Conservation (phyloP, 1,140 invertebrate genomes). For the Pseudomyrmex flavicornis region DNA sequence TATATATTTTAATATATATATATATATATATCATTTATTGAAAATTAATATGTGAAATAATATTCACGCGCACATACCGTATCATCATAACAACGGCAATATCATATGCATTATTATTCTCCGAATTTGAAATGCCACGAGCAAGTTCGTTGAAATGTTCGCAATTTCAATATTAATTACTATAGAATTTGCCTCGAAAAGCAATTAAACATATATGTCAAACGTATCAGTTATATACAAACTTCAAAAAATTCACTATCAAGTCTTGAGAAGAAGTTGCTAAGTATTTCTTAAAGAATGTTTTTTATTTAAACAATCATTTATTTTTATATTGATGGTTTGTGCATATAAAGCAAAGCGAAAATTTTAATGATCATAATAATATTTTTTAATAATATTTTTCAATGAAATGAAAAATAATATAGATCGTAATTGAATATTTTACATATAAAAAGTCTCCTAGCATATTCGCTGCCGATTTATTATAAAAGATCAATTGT, state of each 20-base stretch:
- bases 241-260: no score
- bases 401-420: not conserved
- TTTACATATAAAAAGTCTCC: no score
- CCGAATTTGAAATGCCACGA: constrained; percentile 28
- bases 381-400: no score
- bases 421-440: no score
- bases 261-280: no score
- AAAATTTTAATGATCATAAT: no score
- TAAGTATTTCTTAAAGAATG: no score
- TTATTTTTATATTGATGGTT: no score
- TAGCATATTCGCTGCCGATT: not conserved
- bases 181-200: constrained; percentile 9
- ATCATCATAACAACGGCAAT: not conserved
- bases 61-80: not conserved
- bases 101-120: constrained; percentile 1
- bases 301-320: not conserved
- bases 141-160: constrained; percentile 25
- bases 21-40: not conserved
- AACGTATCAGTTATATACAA: not conserved
- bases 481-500: not conserved
- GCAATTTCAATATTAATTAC: constrained; percentile 42
- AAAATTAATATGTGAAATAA: constrained; percentile 38
- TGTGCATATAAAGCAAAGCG: no score
- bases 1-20: no score
- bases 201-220: constrained; percentile 16